These are phyloP conservation scores for Cotesia chilonis DNA, from an alignment of 1,140 invertebrate genomes.

Conservation along the genomic window DNA sequence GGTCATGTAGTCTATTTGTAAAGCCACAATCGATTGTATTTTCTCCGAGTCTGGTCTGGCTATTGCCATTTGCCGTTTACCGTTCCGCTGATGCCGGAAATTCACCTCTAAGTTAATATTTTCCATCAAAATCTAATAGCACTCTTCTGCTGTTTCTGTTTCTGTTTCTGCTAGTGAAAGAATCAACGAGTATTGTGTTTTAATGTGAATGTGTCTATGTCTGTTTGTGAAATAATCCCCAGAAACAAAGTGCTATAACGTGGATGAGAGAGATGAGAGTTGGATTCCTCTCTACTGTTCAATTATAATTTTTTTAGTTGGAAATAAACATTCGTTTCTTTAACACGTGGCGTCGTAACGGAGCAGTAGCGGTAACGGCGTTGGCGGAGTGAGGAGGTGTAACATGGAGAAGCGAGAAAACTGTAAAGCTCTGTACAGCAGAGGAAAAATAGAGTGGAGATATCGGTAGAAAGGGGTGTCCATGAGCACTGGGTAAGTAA, in stretches of 20 bases:
- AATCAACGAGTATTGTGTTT: too few species aligned
- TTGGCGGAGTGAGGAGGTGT: not conserved
- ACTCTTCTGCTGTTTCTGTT: too few species aligned
- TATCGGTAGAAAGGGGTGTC: constrained; percentile 36
- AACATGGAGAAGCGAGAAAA: constrained; percentile 30
- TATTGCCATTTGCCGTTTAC: too few species aligned
- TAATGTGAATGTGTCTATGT: too few species aligned
- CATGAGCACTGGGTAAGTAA: constrained; percentile 62
- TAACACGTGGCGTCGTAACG: constrained; percentile 65
- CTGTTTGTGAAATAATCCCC: constrained; percentile 2
- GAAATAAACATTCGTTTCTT: constrained; percentile 68
- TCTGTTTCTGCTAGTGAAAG: too few species aligned
- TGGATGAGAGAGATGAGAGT: constrained; percentile 34
- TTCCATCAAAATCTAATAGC: too few species aligned
- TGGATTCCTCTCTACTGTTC: constrained; percentile 58
- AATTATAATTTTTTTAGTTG: constrained; percentile 62
- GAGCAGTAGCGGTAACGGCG: constrained; percentile 37
- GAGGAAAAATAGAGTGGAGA: constrained; percentile 17
- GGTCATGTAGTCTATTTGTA: too few species aligned
- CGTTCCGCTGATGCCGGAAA: too few species aligned
- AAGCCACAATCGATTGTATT: too few species aligned
- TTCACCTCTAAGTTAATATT: too few species aligned
- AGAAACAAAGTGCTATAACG: not conserved
- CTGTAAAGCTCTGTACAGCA: constrained; percentile 17
- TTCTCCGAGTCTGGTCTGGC: too few species aligned